Percentiles rank a stretch among this genome's conserved stretches.
Evolutionary conservation across 2,888 invertebrate species (phyloP).

Genomic region (Trichopoda pennipes): DNA sequence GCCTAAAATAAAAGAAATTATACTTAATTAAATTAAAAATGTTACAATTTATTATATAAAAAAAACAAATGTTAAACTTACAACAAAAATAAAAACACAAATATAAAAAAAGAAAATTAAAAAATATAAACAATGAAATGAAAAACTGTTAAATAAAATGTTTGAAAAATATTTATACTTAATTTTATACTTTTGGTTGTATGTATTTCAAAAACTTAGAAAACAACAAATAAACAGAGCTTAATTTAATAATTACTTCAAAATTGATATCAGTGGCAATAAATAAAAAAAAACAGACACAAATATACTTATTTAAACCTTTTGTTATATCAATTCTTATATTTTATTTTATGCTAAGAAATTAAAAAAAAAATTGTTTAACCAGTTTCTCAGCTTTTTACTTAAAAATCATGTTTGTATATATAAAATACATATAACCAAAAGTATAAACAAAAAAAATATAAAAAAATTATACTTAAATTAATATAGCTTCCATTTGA

Average conservation of each 20-base stretch:
- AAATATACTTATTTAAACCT: too few species aligned
- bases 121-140: not conserved
- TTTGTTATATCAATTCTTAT: too few species aligned
- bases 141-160: not conserved
- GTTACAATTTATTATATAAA: conserved; percentile 51
- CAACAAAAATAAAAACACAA: not conserved
- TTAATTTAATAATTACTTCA: too few species aligned
- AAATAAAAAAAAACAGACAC: too few species aligned
- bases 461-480: conserved; percentile 7
- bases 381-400: too few species aligned
- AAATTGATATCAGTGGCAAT: too few species aligned
- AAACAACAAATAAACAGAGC: too few species aligned
- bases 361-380: too few species aligned
- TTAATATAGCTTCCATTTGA: conserved; percentile 49
- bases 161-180: not conserved
- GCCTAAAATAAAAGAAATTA: conserved; percentile 55
- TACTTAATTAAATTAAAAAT: conserved; percentile 41
- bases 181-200: conserved; percentile 32
- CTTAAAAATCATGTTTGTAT: too few species aligned
- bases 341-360: too few species aligned
- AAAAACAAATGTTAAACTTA: conserved; percentile 37
- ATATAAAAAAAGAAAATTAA: not conserved
- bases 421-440: not conserved
- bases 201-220: not conserved
- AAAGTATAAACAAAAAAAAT: not conserved